A percentile compares a stretch with the other conserved stretches of the same genome.
Conservation (phyloP, 2,113 vertebrate species). For the Tauraco erythrolophus region DNA sequence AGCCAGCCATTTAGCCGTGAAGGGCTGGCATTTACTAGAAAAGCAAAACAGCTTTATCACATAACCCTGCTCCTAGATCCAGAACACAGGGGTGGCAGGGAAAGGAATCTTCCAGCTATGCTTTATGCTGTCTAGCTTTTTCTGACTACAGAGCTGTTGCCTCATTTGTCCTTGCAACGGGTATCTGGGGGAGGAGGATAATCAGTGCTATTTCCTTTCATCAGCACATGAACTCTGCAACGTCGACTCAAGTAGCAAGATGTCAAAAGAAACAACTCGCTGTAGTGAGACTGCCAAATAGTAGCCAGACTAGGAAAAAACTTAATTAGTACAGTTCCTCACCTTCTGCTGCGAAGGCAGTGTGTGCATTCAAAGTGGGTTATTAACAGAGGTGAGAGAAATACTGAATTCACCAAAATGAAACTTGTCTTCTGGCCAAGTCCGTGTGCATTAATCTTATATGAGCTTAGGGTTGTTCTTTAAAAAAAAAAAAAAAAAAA, state of each 20-base stretch:
- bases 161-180: neutral
- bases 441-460: neutral
- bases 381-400: neutral
- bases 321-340: neutral
- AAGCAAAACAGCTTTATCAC: neutral
- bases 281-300: neutral
- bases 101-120: neutral
- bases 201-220: neutral
- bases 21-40: slow-evolving; percentile 38
- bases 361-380: neutral
- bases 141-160: neutral
- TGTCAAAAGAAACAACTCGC: neutral
- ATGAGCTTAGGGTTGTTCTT: neutral
- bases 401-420: neutral
- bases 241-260: neutral
- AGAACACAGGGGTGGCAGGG: neutral
- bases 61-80: neutral
- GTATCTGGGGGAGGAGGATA: neutral
- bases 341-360: neutral
- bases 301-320: neutral
- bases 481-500: neutral
- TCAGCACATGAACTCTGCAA: neutral
- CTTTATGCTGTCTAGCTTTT: neutral
- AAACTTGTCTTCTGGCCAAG: neutral
- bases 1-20: neutral